Evolutionary conservation across 2,888 invertebrate genomes (phyloP).

Genomic region (Leptopilina drosophilae): DNA sequence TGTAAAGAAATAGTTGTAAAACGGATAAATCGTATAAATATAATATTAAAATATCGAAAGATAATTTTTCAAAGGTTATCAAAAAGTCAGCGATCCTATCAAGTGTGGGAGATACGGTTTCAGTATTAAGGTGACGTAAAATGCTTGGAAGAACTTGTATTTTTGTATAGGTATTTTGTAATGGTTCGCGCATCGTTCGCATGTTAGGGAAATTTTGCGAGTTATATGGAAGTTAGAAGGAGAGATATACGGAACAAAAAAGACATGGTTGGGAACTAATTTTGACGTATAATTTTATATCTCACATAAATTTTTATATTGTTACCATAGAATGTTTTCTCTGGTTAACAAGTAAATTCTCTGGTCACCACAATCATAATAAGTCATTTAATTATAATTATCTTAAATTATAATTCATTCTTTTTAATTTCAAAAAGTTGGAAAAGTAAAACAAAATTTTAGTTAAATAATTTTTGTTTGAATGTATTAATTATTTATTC

Average conservation of each 20-base stretch:
- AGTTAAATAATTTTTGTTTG: too few relatives aligned
- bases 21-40: slow-evolving; percentile 32
- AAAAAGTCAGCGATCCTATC: slow-evolving; percentile 3
- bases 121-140: slow-evolving; percentile 42
- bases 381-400: too few relatives aligned
- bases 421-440: too few relatives aligned
- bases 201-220: slow-evolving; percentile 22
- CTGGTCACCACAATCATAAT: too few relatives aligned
- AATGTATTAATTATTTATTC: too few relatives aligned
- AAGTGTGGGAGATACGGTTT: slow-evolving; percentile 17
- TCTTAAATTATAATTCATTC: too few relatives aligned
- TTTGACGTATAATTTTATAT: too few relatives aligned
- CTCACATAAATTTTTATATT: too few relatives aligned
- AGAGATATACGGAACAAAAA: background rate
- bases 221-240: slow-evolving; percentile 12
- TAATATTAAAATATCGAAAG: slow-evolving; percentile 41
- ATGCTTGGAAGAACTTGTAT: slow-evolving; percentile 58
- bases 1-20: slow-evolving; percentile 1
- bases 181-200: slow-evolving; percentile 48
- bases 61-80: slow-evolving; percentile 34
- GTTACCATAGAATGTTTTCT: too few relatives aligned
- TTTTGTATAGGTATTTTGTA: slow-evolving; percentile 57
- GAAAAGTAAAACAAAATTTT: too few relatives aligned
- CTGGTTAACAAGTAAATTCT: too few relatives aligned
- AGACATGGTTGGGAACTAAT: too few relatives aligned